These are phyloP conservation scores for Drosophila suzukii DNA, from an alignment of 1,140 invertebrate species.

Conservation along the genomic window DNA sequence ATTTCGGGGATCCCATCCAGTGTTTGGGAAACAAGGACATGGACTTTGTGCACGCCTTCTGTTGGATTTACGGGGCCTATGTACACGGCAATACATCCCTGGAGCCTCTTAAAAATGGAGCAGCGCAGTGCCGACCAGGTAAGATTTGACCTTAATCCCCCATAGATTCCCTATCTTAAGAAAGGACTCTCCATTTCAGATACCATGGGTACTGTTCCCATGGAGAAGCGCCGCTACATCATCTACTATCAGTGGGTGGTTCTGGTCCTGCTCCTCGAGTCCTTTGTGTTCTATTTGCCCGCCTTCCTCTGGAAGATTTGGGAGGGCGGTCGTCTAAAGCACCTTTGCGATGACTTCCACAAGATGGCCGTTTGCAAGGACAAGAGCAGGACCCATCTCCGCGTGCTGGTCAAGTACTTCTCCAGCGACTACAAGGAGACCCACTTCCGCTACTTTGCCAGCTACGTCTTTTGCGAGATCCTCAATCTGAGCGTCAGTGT, in stretches of 20 bases:
- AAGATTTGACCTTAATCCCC: background rate
- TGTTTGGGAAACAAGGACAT: slow-evolving; percentile 86
- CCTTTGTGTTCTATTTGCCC: slow-evolving; percentile 90
- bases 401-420: slow-evolving; percentile 86
- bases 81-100: slow-evolving; percentile 86
- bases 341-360: slow-evolving; percentile 85
- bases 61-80: slow-evolving; percentile 92
- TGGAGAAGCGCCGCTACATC: slow-evolving; percentile 85
- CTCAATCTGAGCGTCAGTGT: slow-evolving; percentile 90
- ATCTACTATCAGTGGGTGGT: slow-evolving; percentile 96
- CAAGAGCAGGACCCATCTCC: slow-evolving; percentile 86
- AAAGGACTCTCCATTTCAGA: slow-evolving; percentile 17
- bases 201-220: background rate
- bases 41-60: slow-evolving; percentile 89
- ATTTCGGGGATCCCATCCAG: slow-evolving; percentile 89
- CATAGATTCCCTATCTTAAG: slow-evolving; percentile 29
- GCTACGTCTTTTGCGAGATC: slow-evolving; percentile 90
- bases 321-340: slow-evolving; percentile 88
- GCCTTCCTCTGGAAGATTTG: slow-evolving; percentile 91
- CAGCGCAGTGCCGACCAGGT: slow-evolving; percentile 20
- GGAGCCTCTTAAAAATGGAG: slow-evolving; percentile 41
- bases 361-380: slow-evolving; percentile 59
- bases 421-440: slow-evolving; percentile 86
- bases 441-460: slow-evolving; percentile 89
- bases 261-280: slow-evolving; percentile 92